These are phyloP conservation scores for Opisthocomus hoazin DNA, from an alignment of 2,113 vertebrate genomes.

Conservation along the genomic window DNA sequence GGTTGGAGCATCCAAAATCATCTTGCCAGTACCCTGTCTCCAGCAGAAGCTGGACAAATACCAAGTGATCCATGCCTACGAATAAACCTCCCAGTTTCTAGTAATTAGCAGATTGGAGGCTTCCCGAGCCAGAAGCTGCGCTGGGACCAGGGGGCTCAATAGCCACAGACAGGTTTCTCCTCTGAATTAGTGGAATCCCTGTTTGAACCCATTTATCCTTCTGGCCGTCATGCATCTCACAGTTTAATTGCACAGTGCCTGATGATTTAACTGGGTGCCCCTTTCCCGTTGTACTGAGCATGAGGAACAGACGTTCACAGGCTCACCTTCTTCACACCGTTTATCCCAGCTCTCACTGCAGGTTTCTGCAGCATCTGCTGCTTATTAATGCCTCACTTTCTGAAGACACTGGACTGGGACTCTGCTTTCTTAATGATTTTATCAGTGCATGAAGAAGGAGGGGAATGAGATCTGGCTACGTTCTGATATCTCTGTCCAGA, in stretches of 20 bases:
- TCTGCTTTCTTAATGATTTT: background rate
- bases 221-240: background rate
- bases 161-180: background rate
- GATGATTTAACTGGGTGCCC: background rate
- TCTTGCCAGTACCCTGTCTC: background rate
- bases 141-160: background rate
- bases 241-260: background rate
- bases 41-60: background rate
- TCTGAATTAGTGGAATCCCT: background rate
- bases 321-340: background rate
- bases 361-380: background rate
- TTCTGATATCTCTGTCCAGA: background rate
- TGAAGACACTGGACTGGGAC: background rate
- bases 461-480: too few relatives aligned
- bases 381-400: background rate
- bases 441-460: background rate
- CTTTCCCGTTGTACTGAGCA: background rate
- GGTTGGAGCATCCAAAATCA: background rate
- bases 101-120: background rate
- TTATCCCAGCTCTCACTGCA: background rate
- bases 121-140: background rate
- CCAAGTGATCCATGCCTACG: background rate
- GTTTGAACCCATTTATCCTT: background rate
- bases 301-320: background rate
- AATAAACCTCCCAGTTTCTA: background rate